These are phyloP conservation scores for Tinea semifulvella DNA, from an alignment of 2,888 invertebrate species.

Conservation along the genomic window DNA sequence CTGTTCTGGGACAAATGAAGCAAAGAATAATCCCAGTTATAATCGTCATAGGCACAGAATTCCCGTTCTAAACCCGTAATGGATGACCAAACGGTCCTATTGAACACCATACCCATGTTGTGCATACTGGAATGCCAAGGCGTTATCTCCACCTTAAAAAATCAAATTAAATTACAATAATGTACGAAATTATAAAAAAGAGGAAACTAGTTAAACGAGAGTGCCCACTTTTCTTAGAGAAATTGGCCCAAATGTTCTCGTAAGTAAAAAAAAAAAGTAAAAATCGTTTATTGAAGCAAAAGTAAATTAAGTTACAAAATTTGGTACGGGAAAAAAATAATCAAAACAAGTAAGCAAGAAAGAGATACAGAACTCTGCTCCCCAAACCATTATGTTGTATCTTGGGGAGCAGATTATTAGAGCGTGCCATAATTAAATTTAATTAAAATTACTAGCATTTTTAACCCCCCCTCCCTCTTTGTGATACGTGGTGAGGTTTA, in stretches of 20 bases:
- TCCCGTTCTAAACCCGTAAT: slow-evolving; percentile 82
- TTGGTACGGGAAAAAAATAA: too few relatives aligned
- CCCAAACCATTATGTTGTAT: too few relatives aligned
- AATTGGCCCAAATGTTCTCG: not conserved
- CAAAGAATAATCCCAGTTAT: slow-evolving; percentile 99
- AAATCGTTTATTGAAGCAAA: too few relatives aligned
- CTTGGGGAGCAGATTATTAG: too few relatives aligned
- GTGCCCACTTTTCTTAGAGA: not conserved
- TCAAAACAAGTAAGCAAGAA: too few relatives aligned
- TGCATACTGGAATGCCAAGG: slow-evolving; percentile 98
- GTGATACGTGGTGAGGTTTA: too few relatives aligned
- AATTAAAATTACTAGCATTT: too few relatives aligned
- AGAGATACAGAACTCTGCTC: too few relatives aligned
- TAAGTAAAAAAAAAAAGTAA: too few relatives aligned
- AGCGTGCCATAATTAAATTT: too few relatives aligned
- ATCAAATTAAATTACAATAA: slow-evolving; percentile 12
- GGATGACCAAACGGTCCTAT: slow-evolving; percentile 85
- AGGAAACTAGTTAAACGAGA: not conserved
- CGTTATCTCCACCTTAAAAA: slow-evolving; percentile 85
- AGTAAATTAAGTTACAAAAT: too few relatives aligned
- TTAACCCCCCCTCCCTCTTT: too few relatives aligned
- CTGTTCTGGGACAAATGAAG: slow-evolving; percentile 90
- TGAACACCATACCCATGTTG: slow-evolving; percentile 99
- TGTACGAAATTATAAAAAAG: not conserved
- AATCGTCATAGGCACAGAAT: slow-evolving; percentile 97